Conservation (phyloP, 2,888 invertebrate genomes). For the Nomada fucata region DNA sequence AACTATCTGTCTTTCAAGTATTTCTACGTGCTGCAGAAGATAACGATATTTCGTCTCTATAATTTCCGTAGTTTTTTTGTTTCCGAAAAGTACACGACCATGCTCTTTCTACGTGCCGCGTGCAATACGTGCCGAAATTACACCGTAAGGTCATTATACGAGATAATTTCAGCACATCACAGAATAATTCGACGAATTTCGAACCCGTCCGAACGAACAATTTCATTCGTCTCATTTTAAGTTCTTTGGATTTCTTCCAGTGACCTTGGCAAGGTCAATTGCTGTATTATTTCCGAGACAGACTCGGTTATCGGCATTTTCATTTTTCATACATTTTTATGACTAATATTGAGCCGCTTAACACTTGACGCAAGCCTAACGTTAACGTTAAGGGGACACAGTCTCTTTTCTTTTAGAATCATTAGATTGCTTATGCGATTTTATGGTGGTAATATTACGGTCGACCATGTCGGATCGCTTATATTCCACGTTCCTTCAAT, state of each 20-base stretch:
- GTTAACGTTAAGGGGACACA: not conserved
- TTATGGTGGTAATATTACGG: not conserved
- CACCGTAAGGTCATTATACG: slow-evolving; percentile 60
- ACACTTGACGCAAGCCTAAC: not conserved
- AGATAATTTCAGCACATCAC: slow-evolving; percentile 16
- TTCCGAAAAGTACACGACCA: slow-evolving; percentile 33
- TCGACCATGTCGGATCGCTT: not conserved
- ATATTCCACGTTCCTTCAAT: not conserved
- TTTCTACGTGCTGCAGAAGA: not conserved
- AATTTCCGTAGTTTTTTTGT: slow-evolving; percentile 28
- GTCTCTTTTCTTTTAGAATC: slow-evolving; percentile 1
- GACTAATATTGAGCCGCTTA: not conserved
- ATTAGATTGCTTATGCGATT: not conserved
- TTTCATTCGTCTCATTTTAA: not conserved
- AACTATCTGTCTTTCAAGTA: not conserved
- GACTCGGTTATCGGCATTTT: slow-evolving; percentile 7
- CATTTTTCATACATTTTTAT: not conserved
- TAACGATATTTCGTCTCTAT: not conserved
- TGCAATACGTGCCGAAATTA: slow-evolving; percentile 66
- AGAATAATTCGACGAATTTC: slow-evolving; percentile 1
- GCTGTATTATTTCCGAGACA: not conserved
- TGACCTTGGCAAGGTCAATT: slow-evolving; percentile 79
- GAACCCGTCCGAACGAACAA: not conserved
- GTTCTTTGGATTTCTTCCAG: slow-evolving; percentile 1
- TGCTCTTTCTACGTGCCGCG: slow-evolving; percentile 72